Evolutionary conservation across 2,797 vertebrate genomes (phyloP).

Genomic region (Brachyrhaphis roseni): DNA sequence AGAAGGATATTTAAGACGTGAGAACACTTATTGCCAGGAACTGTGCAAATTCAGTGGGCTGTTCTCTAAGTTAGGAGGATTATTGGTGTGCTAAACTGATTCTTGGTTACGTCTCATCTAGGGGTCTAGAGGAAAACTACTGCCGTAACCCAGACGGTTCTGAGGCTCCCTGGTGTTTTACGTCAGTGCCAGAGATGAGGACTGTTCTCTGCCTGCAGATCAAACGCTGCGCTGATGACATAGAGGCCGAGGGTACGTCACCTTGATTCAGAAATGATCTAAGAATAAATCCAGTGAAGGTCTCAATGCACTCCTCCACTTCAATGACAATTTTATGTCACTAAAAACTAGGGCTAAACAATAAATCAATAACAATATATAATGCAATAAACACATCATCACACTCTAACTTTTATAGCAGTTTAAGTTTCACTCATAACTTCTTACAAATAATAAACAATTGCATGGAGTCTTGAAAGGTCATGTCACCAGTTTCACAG

Average conservation of each 20-base stretch:
- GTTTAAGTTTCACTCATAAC: no score
- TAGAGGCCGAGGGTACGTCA: slow-evolving; percentile 84
- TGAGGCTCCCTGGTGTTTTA: slow-evolving; percentile 98
- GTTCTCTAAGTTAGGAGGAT: background rate
- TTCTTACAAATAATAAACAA: no score
- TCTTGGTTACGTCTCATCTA: slow-evolving; percentile 53
- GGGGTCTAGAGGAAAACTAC: slow-evolving; percentile 94
- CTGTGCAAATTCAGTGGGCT: background rate
- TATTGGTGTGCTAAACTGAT: slow-evolving; percentile 6
- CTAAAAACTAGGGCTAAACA: no score
- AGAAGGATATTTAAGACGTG: background rate
- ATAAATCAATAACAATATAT: no score
- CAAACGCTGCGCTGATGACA: slow-evolving; percentile 90
- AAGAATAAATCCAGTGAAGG: background rate
- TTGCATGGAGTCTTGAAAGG: no score
- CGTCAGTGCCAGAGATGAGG: slow-evolving; percentile 81
- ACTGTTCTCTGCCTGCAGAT: slow-evolving; percentile 95
- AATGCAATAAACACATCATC: no score
- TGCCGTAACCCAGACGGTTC: slow-evolving; percentile 96
- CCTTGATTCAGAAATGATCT: slow-evolving; percentile 1
- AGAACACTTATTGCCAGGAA: background rate
- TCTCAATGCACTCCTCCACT: background rate
- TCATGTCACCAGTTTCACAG: no score
- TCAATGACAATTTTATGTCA: background rate
- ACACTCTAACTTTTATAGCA: no score